Conservation (phyloP, 2,797 vertebrate species). For the Sebastes itinus region DNA sequence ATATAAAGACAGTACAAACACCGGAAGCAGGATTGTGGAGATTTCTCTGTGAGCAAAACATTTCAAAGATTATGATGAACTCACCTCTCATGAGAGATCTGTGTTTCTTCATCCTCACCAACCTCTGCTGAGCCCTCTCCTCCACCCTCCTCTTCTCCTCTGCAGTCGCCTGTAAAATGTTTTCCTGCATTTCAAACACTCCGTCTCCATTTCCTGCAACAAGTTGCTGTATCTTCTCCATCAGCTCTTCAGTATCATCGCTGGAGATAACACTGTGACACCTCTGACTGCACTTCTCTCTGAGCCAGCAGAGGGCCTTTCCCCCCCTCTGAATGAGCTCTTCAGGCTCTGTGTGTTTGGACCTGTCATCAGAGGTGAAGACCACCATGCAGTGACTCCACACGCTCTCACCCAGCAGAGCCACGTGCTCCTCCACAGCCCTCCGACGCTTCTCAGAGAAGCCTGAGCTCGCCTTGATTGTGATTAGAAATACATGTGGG, state of each 20-base stretch:
- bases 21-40: background rate
- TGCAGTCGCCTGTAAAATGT: background rate
- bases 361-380: constrained; percentile 23
- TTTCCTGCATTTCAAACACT: constrained; percentile 57
- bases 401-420: constrained; percentile 62
- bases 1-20: no score
- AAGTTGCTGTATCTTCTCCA: constrained; percentile 57
- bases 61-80: background rate
- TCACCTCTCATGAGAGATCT: constrained; percentile 60
- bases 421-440: constrained; percentile 73
- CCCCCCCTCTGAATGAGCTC: background rate
- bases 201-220: constrained; percentile 48
- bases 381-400: constrained; percentile 72
- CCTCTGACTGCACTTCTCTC: constrained; percentile 58
- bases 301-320: constrained; percentile 55
- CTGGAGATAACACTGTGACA: constrained; percentile 45
- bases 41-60: background rate
- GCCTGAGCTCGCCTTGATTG: constrained; percentile 69
- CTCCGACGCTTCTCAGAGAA: constrained; percentile 67
- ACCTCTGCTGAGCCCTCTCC: constrained; percentile 54
- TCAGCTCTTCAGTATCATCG: constrained; percentile 24
- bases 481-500: constrained; percentile 78
- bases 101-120: constrained; percentile 50
- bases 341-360: background rate
- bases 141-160: constrained; percentile 58